Evolutionary conservation across 2,797 vertebrate species (phyloP).

Genomic region (Limnodromus scolopaceus): DNA sequence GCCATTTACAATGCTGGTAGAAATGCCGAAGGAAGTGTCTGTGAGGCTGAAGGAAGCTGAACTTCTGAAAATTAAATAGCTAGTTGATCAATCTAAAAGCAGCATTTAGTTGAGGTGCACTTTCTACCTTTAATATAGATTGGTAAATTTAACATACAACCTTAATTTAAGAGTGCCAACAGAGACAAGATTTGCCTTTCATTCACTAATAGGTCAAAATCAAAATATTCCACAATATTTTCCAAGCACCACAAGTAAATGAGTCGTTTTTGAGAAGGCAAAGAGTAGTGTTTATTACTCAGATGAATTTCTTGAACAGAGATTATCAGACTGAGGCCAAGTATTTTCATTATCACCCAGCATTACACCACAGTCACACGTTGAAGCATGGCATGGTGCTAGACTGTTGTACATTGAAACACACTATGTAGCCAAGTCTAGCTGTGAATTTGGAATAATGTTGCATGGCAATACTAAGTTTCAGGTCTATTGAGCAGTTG

Average conservation of each 20-base stretch:
- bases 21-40: not conserved
- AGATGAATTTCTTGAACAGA: not conserved
- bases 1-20: not conserved
- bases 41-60: not conserved
- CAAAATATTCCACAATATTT: not conserved
- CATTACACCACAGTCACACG: not conserved
- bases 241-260: not conserved
- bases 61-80: not conserved
- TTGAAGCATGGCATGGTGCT: not conserved
- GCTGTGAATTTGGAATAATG: constrained; percentile 45
- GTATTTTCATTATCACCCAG: constrained; percentile 28
- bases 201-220: not conserved
- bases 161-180: not conserved
- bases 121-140: not conserved
- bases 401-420: not conserved
- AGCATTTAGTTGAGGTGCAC: not conserved
- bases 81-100: not conserved
- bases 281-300: not conserved
- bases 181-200: not conserved
- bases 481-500: not conserved
- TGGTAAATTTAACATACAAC: not conserved
- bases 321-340: not conserved
- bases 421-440: not conserved
- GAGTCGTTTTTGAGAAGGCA: not conserved
- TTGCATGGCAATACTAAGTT: not conserved